Evolutionary conservation across 64 coral and sea anemone genomes (phyloP).

Genomic region (Pocillopora verrucosa): DNA sequence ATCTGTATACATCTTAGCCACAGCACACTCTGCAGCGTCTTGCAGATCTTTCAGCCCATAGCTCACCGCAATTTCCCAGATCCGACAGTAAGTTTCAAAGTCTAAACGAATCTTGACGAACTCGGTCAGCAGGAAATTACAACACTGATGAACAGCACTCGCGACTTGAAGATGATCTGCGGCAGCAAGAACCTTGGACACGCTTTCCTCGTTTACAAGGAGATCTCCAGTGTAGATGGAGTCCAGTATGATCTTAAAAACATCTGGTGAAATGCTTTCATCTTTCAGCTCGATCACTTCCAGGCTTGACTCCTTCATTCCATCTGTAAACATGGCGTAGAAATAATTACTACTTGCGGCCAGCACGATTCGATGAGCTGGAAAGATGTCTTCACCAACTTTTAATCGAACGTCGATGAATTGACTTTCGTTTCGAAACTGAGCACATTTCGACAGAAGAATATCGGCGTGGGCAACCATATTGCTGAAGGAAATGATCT

Average conservation of each 20-base stretch:
- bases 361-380: too few relatives aligned
- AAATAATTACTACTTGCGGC: background rate
- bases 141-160: slow-evolving; percentile 29
- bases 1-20: slow-evolving; percentile 2
- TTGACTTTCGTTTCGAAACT: background rate
- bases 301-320: background rate
- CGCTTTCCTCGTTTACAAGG: slow-evolving; percentile 10
- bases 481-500: background rate
- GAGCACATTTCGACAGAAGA: background rate
- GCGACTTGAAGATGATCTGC: slow-evolving; percentile 41
- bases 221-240: slow-evolving; percentile 28
- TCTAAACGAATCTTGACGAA: background rate
- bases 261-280: slow-evolving; percentile 30
- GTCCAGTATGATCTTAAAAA: slow-evolving; percentile 22
- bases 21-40: background rate
- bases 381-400: too few relatives aligned
- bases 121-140: background rate
- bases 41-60: background rate
- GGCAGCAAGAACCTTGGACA: background rate
- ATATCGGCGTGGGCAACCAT: background rate
- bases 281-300: slow-evolving; percentile 35
- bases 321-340: slow-evolving; percentile 1
- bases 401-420: background rate
- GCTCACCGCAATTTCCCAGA: background rate
- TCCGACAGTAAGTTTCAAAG: background rate